Evolutionary conservation across 2,797 vertebrate genomes (phyloP).

Genomic region (Okamejei kenojei): DNA sequence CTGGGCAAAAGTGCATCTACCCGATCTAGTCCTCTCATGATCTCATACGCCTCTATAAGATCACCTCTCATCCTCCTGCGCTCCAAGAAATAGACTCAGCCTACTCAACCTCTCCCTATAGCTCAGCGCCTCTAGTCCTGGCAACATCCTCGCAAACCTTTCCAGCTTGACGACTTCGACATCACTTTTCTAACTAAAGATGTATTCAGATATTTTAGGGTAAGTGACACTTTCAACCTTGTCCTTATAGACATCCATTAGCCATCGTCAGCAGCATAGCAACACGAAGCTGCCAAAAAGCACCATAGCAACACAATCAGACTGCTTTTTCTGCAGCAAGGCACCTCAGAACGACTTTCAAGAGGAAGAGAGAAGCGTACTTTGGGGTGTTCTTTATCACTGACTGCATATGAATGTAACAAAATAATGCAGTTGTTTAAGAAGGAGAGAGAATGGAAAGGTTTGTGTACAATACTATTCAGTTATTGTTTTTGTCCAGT

Average conservation of each 20-base stretch:
- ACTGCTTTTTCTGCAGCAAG: not conserved
- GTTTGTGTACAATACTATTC: slow-evolving; percentile 14
- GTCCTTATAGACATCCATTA: not conserved
- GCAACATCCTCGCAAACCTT: too few species aligned
- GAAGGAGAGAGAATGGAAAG: not conserved
- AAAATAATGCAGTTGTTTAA: not conserved
- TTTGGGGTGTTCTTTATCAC: not conserved
- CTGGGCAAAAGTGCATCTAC: too few species aligned
- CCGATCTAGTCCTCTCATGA: too few species aligned
- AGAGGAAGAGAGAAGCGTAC: not conserved
- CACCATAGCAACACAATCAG: slow-evolving; percentile 21
- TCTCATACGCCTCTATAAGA: too few species aligned
- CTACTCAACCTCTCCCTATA: too few species aligned
- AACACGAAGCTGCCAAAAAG: not conserved
- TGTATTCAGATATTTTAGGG: not conserved
- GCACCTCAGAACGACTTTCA: slow-evolving; percentile 11
- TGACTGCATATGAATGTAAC: not conserved
- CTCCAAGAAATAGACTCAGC: too few species aligned
- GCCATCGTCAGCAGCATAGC: not conserved
- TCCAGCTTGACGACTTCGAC: too few species aligned
- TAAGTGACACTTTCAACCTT: not conserved
- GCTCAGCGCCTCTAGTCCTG: too few species aligned
- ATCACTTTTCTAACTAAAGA: not conserved
- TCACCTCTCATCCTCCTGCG: too few species aligned
- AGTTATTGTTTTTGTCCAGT: not conserved